Percentiles rank a stretch among this genome's conserved stretches.
These are phyloP conservation scores for Struthio camelus DNA, from an alignment of 2,113 vertebrate species.

Conservation along the genomic window DNA sequence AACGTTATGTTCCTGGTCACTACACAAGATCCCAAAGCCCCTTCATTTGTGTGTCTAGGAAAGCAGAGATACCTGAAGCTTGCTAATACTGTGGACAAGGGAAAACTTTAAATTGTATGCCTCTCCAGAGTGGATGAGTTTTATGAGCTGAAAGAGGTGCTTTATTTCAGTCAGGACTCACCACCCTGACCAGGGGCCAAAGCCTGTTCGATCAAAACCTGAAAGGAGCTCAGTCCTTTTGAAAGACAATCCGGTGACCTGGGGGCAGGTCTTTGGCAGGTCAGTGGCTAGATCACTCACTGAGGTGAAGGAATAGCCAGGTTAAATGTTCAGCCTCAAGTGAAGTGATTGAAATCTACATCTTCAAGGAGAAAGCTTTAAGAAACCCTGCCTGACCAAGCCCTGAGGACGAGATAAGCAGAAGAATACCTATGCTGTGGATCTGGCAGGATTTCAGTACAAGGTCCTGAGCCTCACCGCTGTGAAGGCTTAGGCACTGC, in stretches of 20 bases:
- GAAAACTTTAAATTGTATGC: background rate
- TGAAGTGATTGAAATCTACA: background rate
- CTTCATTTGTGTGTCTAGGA: background rate
- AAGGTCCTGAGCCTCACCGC: background rate
- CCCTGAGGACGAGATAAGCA: background rate
- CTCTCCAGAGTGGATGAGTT: background rate
- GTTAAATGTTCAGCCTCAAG: background rate
- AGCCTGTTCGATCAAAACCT: background rate
- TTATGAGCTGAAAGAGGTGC: background rate
- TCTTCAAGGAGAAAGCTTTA: background rate
- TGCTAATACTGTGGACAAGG: background rate
- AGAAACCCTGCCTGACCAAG: background rate
- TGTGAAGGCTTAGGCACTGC: background rate
- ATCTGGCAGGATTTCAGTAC: background rate
- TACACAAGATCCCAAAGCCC: background rate
- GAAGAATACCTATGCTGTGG: background rate
- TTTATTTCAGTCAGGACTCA: background rate
- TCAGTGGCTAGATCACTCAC: background rate
- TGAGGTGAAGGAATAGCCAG: background rate
- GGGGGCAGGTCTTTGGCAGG: background rate
- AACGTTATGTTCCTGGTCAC: background rate
- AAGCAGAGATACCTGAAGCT: background rate
- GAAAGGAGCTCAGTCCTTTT: background rate
- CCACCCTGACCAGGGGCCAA: background rate
- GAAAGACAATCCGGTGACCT: background rate